Conservation (phyloP, 2,113 vertebrate genomes). For the Bubo blakistoni region DNA sequence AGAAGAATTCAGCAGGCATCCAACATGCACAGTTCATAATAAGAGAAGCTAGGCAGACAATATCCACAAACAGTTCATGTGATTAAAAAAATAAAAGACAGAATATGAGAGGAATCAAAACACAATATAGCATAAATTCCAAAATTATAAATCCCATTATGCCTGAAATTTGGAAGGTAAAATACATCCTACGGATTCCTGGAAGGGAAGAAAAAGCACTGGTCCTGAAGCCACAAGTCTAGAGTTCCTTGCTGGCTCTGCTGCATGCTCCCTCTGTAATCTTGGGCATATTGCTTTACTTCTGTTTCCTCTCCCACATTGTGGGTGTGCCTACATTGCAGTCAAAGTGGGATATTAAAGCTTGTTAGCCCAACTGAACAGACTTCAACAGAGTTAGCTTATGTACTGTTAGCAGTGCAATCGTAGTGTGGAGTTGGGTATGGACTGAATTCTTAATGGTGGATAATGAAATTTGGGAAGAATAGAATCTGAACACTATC, state of each 20-base stretch:
- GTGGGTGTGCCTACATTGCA: conserved; percentile 23
- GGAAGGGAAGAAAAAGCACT: not conserved
- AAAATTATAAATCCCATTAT: not conserved
- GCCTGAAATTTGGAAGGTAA: not conserved
- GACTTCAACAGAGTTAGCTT: not conserved
- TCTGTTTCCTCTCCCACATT: conserved; percentile 15
- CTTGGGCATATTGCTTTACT: conserved; percentile 46
- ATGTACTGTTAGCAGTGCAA: not conserved
- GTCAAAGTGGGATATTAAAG: not conserved
- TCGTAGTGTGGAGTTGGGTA: not conserved
- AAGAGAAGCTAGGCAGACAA: not conserved
- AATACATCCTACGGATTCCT: not conserved
- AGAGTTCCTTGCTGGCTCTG: not conserved
- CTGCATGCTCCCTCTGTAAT: not conserved
- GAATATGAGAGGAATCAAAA: not conserved
- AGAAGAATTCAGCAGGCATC: not conserved
- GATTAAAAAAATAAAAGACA: not conserved
- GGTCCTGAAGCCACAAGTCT: not conserved
- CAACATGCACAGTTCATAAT: not conserved
- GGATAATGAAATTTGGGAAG: not conserved
- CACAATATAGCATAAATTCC: not conserved
- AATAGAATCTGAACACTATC: not conserved
- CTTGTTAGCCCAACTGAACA: not conserved
- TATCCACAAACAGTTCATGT: not conserved
- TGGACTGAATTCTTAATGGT: not conserved